Conservation (phyloP, 2,797 vertebrate genomes). For the Mallotus villosus region DNA sequence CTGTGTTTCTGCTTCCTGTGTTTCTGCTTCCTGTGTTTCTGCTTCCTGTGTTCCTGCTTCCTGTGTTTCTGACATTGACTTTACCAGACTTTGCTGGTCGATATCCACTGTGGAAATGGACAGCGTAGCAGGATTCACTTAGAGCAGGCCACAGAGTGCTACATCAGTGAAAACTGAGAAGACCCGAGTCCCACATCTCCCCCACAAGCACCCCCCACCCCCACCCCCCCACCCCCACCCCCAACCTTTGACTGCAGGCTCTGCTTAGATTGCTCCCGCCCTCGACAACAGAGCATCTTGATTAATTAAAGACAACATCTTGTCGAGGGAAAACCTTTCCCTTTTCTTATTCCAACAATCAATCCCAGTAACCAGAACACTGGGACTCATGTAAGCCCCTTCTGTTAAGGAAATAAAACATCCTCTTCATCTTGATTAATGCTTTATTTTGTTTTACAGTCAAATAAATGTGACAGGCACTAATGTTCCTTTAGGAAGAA, state of each 20-base stretch:
- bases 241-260: slow-evolving; percentile 11
- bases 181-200: slow-evolving; percentile 24
- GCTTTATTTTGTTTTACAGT: too few relatives aligned
- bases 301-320: not conserved
- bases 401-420: too few relatives aligned
- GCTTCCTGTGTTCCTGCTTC: slow-evolving; percentile 37
- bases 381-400: too few relatives aligned
- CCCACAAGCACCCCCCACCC: not conserved
- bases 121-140: slow-evolving; percentile 49
- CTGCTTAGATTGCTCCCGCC: not conserved
- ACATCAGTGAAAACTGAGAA: slow-evolving; percentile 70
- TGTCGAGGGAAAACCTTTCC: not conserved
- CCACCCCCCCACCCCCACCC: not conserved
- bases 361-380: too few relatives aligned
- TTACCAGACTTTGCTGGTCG: slow-evolving; percentile 49
- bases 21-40: slow-evolving; percentile 48
- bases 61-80: slow-evolving; percentile 55
- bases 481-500: too few relatives aligned
- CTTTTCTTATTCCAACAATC: not conserved
- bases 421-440: too few relatives aligned
- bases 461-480: too few relatives aligned
- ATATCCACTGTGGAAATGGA: slow-evolving; percentile 49
- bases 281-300: not conserved
- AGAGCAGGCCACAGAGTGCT: slow-evolving; percentile 54
- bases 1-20: slow-evolving; percentile 36